Conservation (phyloP, 2,113 vertebrate genomes). For the Takifugu flavidus region DNA sequence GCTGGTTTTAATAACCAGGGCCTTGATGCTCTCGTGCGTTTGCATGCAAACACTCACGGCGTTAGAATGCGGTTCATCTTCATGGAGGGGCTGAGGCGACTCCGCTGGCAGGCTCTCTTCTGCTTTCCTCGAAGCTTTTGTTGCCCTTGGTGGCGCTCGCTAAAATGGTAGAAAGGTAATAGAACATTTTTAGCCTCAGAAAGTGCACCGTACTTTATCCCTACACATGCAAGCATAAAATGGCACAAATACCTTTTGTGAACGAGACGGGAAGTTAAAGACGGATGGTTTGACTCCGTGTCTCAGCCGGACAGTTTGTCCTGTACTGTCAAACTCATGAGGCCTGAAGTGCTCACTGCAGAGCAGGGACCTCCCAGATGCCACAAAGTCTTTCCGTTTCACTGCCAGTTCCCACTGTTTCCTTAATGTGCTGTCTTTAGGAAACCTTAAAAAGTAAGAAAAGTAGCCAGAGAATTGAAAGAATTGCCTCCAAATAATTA, state of each 20-base stretch:
- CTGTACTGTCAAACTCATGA: not conserved
- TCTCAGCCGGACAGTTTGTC: not conserved
- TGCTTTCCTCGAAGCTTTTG: not conserved
- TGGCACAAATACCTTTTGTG: not conserved
- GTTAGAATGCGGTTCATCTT: not conserved
- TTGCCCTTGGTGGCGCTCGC: not conserved
- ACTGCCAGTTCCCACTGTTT: not conserved
- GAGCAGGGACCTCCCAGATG: not conserved
- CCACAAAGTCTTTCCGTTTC: not conserved
- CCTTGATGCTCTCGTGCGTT: not conserved
- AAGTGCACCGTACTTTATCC: too few relatives aligned
- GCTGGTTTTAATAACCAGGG: not conserved
- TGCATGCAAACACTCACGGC: too few relatives aligned
- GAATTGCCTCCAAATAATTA: not conserved
- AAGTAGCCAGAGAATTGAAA: not conserved
- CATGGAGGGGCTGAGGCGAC: not conserved
- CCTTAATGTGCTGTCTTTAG: not conserved
- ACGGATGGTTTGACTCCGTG: not conserved
- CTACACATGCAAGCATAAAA: not conserved
- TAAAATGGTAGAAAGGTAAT: not conserved
- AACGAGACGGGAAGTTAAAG: not conserved
- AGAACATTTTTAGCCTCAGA: too few relatives aligned
- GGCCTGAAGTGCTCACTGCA: not conserved
- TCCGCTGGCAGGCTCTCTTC: not conserved
- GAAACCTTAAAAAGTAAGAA: constrained; percentile 1